Evolutionary conservation across 2,888 invertebrate genomes (phyloP).

Genomic region (Clunio marinus): DNA sequence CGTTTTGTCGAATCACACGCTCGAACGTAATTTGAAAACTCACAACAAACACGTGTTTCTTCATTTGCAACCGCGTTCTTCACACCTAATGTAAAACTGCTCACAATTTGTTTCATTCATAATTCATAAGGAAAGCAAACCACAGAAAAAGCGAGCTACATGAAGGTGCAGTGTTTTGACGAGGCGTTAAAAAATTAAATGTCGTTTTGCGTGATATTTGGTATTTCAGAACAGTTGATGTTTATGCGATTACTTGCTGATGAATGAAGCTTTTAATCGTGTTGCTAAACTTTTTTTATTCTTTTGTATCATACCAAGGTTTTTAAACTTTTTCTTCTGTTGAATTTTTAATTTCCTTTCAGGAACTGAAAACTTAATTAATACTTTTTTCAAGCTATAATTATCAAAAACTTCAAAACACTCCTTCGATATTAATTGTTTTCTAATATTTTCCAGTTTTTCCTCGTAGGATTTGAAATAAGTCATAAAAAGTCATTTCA

Average conservation of each 20-base stretch:
- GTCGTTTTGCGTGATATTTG: conserved; percentile 36
- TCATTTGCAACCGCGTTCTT: conserved; percentile 18
- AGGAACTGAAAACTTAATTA: no score
- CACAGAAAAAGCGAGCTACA: background rate
- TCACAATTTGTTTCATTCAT: conserved; percentile 37
- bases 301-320: no score
- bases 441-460: no score
- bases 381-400: no score
- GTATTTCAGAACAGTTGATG: background rate
- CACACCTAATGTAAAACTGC: conserved; percentile 20
- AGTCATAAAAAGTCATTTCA: no score
- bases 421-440: no score
- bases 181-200: conserved; percentile 38
- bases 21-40: background rate
- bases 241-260: background rate
- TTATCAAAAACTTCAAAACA: no score
- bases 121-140: conserved; percentile 17
- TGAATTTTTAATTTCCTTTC: no score
- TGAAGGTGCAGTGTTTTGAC: conserved; percentile 31
- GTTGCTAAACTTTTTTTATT: background rate
- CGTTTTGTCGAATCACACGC: background rate
- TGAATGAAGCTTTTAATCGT: background rate
- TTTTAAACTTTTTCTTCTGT: no score
- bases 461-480: no score
- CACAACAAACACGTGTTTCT: conserved; percentile 12